Evolutionary conservation across 2,888 invertebrate genomes (phyloP).

Genomic region (Cerastoderma edule): DNA sequence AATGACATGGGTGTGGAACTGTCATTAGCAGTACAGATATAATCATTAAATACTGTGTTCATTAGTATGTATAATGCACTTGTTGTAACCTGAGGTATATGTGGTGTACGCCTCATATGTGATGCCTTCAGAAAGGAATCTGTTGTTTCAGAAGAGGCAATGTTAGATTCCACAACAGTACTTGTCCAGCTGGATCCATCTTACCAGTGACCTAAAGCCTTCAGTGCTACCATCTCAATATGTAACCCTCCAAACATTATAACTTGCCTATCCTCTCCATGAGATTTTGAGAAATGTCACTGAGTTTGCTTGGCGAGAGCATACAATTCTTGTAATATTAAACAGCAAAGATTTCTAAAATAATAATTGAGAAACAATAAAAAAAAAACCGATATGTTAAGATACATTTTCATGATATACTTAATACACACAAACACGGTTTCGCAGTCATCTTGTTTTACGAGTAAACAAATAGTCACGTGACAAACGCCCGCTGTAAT

Average conservation of each 20-base stretch:
- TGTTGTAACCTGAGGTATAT: slow-evolving; percentile 36
- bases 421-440: too few species aligned
- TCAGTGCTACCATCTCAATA: slow-evolving; percentile 71
- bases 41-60: slow-evolving; percentile 11
- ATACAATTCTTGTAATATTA: too few species aligned
- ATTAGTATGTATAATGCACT: slow-evolving; percentile 24
- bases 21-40: neutral
- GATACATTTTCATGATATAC: too few species aligned
- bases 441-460: too few species aligned
- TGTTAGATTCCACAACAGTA: slow-evolving; percentile 39
- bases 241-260: slow-evolving; percentile 76
- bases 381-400: too few species aligned
- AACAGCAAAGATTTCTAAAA: too few species aligned
- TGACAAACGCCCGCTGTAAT: too few species aligned
- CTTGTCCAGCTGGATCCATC: slow-evolving; percentile 70
- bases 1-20: neutral
- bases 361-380: too few species aligned
- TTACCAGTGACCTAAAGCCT: slow-evolving; percentile 62
- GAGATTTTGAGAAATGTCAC: slow-evolving; percentile 46
- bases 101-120: slow-evolving; percentile 23
- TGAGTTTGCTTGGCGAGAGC: slow-evolving; percentile 70
- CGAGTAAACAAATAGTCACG: too few species aligned
- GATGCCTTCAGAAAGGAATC: slow-evolving; percentile 42
- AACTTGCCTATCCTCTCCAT: slow-evolving; percentile 69
- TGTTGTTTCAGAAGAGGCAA: slow-evolving; percentile 38